Base-by-base conservation (phyloP, 2,888 invertebrate genomes). In the Ophioninae sp. region DNA sequence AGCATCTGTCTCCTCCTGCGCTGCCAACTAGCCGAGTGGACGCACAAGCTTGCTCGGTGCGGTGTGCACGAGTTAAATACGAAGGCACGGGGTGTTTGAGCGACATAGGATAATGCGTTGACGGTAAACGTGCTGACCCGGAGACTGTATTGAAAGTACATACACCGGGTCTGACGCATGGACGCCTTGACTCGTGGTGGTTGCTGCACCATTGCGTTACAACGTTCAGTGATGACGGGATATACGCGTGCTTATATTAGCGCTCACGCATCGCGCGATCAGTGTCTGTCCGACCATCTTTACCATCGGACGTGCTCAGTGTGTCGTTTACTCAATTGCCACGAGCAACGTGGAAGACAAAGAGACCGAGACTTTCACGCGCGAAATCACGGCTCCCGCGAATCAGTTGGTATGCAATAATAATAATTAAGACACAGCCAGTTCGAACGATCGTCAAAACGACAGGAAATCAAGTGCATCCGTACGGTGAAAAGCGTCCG, bases 221-320 rank as follows among this genome's bases (percentile, higher is more conserved):
- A 75, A 20, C 20, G 37, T 50, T 44, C 17, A 50, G 78, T 68
- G 73, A 81, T 67, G 73, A 73, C 65, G 77, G 80, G 82, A 87
- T 81, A 83, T 79, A 83, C 74, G 86, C 85, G 87, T 84, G 86
- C 85, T 89, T 87, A 87, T 87, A 88, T 88, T 86, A 86, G 86
- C 86, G 82, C 80, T 85, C 87, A 84, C 86, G 87, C 87, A 87
- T 87, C 88, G 74, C 77, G 87, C 89, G 89, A 89, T 89, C 91
- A 91, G 91, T 91, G 88, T 85, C 88, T 85, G 89, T 87, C 88
- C 89, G 88, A 89, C 89, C 89, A 90, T 90, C 87, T 89, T 89
- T 88, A 88, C 87, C 88, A 88, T 87, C 89, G 88, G 89, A 90
- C 89, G 89, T 86, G 72, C 56, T 39, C 30, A 84, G 80, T 68